phyloP scores from a whole-genome alignment of 2,113 vertebrate species.

The Suricata suricatta region DNA sequence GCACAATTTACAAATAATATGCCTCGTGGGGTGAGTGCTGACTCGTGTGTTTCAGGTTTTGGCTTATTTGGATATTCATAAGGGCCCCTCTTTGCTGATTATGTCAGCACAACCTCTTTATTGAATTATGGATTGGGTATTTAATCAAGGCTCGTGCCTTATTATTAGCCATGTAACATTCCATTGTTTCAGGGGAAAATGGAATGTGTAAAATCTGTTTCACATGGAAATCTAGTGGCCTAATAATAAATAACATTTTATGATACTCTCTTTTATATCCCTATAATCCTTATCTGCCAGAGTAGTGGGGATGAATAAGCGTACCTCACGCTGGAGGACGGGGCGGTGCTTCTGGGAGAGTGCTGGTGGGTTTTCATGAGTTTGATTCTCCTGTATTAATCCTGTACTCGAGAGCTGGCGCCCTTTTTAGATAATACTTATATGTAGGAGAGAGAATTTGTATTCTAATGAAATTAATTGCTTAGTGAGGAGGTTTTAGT shows the following conservation, averaged over 20 bases:
- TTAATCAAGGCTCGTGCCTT: conserved; percentile 78
- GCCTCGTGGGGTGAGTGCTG: conserved; percentile 56
- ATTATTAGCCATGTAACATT: conserved; percentile 69
- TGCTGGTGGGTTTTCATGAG: not conserved
- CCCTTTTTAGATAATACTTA: not conserved
- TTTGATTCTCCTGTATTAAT: not conserved
- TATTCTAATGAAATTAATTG: not conserved
- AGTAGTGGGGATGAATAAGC: not conserved
- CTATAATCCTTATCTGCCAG: conserved; percentile 20
- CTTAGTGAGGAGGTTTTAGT: not conserved
- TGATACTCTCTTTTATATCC: conserved; percentile 27
- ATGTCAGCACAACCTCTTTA: conserved; percentile 83
- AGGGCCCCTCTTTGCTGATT: conserved; percentile 70
- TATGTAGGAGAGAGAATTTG: not conserved
- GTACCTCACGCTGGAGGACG: fast-evolving
- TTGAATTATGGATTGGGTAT: conserved; percentile 84
- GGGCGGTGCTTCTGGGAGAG: not conserved
- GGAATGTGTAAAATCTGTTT: conserved; percentile 31
- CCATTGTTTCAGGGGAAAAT: conserved; percentile 74
- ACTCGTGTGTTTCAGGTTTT: conserved; percentile 53
- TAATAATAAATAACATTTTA: conserved; percentile 63
- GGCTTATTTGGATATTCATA: conserved; percentile 78
- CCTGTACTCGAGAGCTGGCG: not conserved
- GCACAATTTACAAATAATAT: conserved; percentile 48
- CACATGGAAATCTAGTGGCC: conserved; percentile 48